A percentile compares a stretch with the other conserved stretches of the same genome.
Conservation (phyloP, 2,113 vertebrate genomes). For the Ellobius talpinus region DNA sequence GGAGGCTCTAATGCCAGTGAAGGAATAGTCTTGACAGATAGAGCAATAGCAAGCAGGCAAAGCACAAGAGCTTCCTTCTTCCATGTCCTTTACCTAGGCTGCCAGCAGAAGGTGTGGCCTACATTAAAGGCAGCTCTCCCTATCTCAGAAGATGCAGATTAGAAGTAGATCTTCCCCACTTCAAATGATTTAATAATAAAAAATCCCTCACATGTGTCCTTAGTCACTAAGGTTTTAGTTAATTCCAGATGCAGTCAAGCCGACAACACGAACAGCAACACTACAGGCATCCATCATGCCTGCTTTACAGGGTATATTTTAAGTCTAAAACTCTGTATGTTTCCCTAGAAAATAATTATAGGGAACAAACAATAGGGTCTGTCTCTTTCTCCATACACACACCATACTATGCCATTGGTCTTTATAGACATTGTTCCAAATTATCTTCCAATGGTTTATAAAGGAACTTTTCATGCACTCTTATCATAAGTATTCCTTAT, state of each 20-base stretch:
- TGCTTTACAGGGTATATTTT: not conserved
- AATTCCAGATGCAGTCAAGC: not conserved
- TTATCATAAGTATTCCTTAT: not conserved
- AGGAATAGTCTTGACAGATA: not conserved
- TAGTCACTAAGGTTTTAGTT: not conserved
- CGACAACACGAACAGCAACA: not conserved
- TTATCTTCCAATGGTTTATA: not conserved
- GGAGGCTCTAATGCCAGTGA: not conserved
- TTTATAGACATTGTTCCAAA: conserved; percentile 20
- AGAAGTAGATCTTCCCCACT: not conserved
- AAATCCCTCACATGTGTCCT: not conserved
- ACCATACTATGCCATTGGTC: not conserved
- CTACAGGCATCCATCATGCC: not conserved
- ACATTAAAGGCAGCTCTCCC: not conserved
- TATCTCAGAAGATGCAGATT: not conserved
- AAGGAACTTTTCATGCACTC: not conserved
- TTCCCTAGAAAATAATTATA: conserved; percentile 46
- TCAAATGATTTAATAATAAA: not conserved
- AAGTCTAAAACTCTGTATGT: conserved; percentile 1
- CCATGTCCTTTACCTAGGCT: not conserved
- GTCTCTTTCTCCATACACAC: not conserved
- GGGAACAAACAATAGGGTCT: not conserved
- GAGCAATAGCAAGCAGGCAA: not conserved
- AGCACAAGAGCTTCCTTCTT: not conserved
- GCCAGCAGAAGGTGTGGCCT: not conserved